phyloP scores from a whole-genome alignment of 2,888 invertebrate species.

The Brenthis daphne region DNA sequence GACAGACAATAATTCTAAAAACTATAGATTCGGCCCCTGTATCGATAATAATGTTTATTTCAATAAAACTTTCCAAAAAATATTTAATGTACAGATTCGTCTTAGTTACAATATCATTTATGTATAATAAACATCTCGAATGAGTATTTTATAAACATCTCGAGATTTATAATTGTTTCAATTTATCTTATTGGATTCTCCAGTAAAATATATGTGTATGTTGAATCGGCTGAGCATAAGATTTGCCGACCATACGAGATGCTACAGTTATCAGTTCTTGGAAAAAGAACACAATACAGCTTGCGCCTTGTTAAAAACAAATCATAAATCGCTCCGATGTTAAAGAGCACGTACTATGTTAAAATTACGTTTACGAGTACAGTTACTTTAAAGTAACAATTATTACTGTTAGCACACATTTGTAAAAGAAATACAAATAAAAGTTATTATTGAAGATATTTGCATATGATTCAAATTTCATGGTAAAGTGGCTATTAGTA shows the following conservation, averaged over 20 bases:
- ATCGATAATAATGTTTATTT: too few species aligned
- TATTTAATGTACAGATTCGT: too few species aligned
- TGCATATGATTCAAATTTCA: too few species aligned
- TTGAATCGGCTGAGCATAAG: slow-evolving; percentile 14
- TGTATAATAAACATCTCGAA: too few species aligned
- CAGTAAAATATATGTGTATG: slow-evolving; percentile 5
- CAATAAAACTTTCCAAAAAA: too few species aligned
- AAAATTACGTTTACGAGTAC: slow-evolving; percentile 18
- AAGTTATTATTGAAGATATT: too few species aligned
- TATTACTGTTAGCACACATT: neutral
- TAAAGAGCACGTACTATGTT: slow-evolving; percentile 26
- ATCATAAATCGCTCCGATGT: slow-evolving; percentile 40
- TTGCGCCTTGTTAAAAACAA: slow-evolving; percentile 45
- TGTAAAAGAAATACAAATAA: too few species aligned
- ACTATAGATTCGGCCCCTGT: too few species aligned
- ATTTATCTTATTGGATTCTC: slow-evolving; percentile 4
- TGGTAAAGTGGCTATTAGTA: too few species aligned
- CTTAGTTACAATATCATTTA: too few species aligned
- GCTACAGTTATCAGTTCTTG: slow-evolving; percentile 43
- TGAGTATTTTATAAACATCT: slow-evolving; percentile 7
- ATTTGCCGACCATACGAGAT: slow-evolving; percentile 41
- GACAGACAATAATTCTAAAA: too few species aligned
- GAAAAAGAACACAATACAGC: slow-evolving; percentile 43
- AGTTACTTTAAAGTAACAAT: slow-evolving; percentile 5
- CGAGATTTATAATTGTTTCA: neutral